Evolutionary conservation across 1,140 invertebrate genomes (phyloP).

Genomic region (Pseudomyrmex sp.): DNA sequence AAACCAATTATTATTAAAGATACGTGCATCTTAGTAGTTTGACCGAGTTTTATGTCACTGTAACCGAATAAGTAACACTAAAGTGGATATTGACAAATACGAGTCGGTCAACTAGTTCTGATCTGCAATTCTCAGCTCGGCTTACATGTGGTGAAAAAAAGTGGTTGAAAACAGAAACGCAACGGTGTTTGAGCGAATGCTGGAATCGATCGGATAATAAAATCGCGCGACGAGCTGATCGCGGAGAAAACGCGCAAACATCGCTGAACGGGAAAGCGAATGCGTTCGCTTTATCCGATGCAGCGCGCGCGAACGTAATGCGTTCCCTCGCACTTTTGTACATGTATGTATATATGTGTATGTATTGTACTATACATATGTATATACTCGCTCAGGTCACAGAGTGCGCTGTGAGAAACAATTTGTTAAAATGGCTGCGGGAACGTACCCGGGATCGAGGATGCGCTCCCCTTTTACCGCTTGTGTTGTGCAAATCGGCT

Average conservation of each 20-base stretch:
- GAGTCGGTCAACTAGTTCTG: neutral
- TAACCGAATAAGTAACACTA: neutral
- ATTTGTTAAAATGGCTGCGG: constrained; percentile 63
- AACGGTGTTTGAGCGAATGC: neutral
- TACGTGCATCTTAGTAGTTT: constrained; percentile 28
- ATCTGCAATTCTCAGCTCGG: neutral
- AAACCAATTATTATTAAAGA: constrained; percentile 51
- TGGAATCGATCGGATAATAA: neutral
- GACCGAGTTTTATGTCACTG: constrained; percentile 15
- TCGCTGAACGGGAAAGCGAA: neutral
- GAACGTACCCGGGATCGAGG: constrained; percentile 18
- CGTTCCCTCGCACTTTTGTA: neutral
- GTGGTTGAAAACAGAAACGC: constrained; percentile 7
- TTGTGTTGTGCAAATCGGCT: constrained; percentile 46
- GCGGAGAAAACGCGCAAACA: neutral
- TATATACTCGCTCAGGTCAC: neutral
- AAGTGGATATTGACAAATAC: constrained; percentile 40
- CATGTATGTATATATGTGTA: neutral
- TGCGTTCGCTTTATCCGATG: constrained; percentile 10
- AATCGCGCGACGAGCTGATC: neutral
- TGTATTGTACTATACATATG: neutral
- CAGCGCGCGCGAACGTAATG: constrained; percentile 15
- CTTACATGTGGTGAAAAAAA: neutral
- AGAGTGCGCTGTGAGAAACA: constrained; percentile 37
- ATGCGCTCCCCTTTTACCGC: constrained; percentile 26